These are phyloP conservation scores for Andrena haemorrhoa DNA, from an alignment of 2,888 invertebrate species.

Conservation along the genomic window DNA sequence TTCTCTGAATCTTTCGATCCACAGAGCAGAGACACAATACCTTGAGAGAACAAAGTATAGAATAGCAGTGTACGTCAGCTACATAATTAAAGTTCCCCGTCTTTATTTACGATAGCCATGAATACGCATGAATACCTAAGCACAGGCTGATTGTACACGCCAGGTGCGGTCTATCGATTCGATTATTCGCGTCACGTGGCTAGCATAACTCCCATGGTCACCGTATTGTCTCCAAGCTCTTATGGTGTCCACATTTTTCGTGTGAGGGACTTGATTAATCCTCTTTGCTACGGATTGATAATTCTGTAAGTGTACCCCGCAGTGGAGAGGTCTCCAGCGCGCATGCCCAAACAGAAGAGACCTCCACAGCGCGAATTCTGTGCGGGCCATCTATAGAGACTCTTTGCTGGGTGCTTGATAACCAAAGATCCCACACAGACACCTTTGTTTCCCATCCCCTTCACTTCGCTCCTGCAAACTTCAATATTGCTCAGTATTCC, in stretches of 20 bases:
- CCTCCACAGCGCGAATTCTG: no score
- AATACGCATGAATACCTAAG: slow-evolving; percentile 24
- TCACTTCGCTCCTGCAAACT: no score
- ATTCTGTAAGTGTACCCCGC: no score
- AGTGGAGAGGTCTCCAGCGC: no score
- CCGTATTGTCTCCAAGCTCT: neutral
- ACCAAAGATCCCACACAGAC: no score
- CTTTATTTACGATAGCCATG: slow-evolving; percentile 25
- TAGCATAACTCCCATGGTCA: slow-evolving; percentile 25
- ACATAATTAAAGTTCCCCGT: slow-evolving; percentile 3
- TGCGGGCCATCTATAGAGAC: no score
- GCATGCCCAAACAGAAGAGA: no score
- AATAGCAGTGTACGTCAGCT: neutral
- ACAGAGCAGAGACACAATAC: slow-evolving; percentile 1
- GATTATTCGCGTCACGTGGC: slow-evolving; percentile 29
- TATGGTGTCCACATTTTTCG: neutral
- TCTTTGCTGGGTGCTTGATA: no score
- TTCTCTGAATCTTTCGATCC: neutral
- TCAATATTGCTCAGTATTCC: no score
- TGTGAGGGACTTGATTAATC: neutral
- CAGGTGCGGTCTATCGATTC: slow-evolving; percentile 38
- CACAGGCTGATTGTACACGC: neutral
- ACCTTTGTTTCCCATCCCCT: no score
- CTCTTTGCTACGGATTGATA: no score
- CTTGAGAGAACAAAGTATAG: neutral